Base-by-base conservation (phyloP, 2,113 vertebrate genomes). In the Otocyon megalotis region DNA sequence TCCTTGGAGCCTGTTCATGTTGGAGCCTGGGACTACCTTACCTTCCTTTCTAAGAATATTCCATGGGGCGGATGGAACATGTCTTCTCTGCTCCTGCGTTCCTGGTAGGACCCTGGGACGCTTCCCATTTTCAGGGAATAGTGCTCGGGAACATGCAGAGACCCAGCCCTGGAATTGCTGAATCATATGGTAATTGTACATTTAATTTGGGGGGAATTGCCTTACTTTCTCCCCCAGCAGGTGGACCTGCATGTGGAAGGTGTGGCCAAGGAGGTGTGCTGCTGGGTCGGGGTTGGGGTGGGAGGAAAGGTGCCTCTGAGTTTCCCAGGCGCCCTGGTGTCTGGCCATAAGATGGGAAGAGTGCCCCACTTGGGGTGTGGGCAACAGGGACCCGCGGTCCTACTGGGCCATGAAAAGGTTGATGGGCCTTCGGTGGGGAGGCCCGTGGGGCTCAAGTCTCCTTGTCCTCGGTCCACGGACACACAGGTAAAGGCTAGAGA, bases 171-270 rank as follows among this genome's bases (percentile, higher is more conserved):
- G 53, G 67, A 19, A 12, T 8, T 19, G 67, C 53, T 4, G 85
- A 50, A 13, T 56, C 24, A 4, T 4, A 28, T 16, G 35, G 26
- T n/a, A 13, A 37, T 14, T 20, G n/a, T 37, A 4, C 54, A 53
- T 32, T 85, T 19, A 2, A 12, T 1, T 28, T 8, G 37, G 17
- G 65, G 37, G 53, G 50, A 37, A 28, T 2, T 28, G 85, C 50
- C 15, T 0, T 12, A 12, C 65, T 17, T 37, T 19, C 54, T 30
- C n/a, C 50, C n/a, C 11, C n/a, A 5, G 2, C 3, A 19, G 60
- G 24, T 63, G 62, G 0, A 5, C 12, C n/a, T 11, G 7, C 10
- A 8, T 28, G 35, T 54, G 17, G 67, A 30, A 43, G 85, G 26
- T 37, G 67, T 17, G 28, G n/a, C 85, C 14, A 67, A 30, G 50